Base-by-base conservation (phyloP, 2,888 invertebrate genomes). In the Drosophila demipolita region DNA sequence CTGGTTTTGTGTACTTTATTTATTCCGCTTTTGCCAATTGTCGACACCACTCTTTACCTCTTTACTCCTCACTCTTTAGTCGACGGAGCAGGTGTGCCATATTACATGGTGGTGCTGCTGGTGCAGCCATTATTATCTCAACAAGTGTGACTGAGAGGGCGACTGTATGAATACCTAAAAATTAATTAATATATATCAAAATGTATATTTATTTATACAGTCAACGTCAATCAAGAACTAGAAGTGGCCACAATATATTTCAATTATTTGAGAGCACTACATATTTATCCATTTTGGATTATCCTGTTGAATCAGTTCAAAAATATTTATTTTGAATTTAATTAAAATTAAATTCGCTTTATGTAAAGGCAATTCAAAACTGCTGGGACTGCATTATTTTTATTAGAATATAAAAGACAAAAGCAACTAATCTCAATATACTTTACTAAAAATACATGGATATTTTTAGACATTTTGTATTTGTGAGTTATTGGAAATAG, bases 1-100 rank as follows among this genome's bases (percentile, higher is more conserved):
- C 80, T 80, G 50, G 67, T 79, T 87, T 80, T 81, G 77, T 35
- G 12, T 55, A 35, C 7, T 8, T 40, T n/a, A 15, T 29, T 38
- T 55, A 12, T 32, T 32, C n/a, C 32, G n/a, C 12, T 80, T 83
- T 73, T 74, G 68, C 66, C 72, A 68, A 52, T 72, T 71, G 64
- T 70, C 73, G 67, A 40, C 65, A 42, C 54, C 50, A 45, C 64
- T 26, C 50, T 48, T 36, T 2, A 7, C 60, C 50, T 8, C 49
- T 6, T 9, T 35, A 32, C 53, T 40, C 42, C 40, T 15, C 49
- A 12, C 32, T 33, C n/a, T n/a, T 49, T n/a, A 36, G 11, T 12
- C 33, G 29, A 12, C 11, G 42, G 36, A n/a, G 29, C 80, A 80
- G 82, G 82, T 76, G 73, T 72, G 75, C 54, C 48, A 49, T 54